These are phyloP conservation scores for Troides oblongomaculatus DNA, from an alignment of 2,888 invertebrate genomes.

Conservation along the genomic window DNA sequence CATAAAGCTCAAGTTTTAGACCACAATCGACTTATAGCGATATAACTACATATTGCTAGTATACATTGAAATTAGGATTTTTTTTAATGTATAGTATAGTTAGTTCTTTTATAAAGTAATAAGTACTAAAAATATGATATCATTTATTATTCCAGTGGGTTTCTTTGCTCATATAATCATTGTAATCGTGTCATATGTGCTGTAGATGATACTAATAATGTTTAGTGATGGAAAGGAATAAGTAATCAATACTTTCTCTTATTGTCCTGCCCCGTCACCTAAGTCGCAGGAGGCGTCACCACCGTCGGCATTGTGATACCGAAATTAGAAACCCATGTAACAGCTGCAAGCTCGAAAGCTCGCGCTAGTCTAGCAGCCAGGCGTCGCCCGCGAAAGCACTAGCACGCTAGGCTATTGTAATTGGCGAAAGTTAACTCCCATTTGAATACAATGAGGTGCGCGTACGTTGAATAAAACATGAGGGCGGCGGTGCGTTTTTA, in stretches of 20 bases:
- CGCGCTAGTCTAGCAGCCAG: constrained; percentile 48
- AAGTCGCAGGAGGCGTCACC: constrained; percentile 1
- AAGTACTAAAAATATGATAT: too few species aligned
- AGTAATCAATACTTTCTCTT: constrained; percentile 1
- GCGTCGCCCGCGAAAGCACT: constrained; percentile 59
- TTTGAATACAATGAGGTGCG: constrained; percentile 72
- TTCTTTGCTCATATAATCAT: too few species aligned
- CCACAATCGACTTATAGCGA: too few species aligned
- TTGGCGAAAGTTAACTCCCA: constrained; percentile 71
- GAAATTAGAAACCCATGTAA: constrained; percentile 18
- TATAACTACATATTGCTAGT: too few species aligned
- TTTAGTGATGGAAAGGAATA: not conserved
- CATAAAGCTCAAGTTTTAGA: too few species aligned
- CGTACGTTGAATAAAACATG: constrained; percentile 70
- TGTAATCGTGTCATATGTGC: too few species aligned
- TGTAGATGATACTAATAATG: not conserved
- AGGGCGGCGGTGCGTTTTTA: constrained; percentile 51
- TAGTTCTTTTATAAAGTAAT: too few species aligned
- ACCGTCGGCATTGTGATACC: constrained; percentile 19
- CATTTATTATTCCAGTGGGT: too few species aligned
- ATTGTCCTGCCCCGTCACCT: not conserved
- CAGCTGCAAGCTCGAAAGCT: constrained; percentile 34
- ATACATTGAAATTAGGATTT: too few species aligned
- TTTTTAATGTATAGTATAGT: too few species aligned
- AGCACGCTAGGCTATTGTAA: constrained; percentile 44